A percentile compares a stretch with the other conserved stretches of the same genome.
Evolutionary conservation across 1,140 invertebrate species (phyloP).

Genomic region (Brachystomella parvula): DNA sequence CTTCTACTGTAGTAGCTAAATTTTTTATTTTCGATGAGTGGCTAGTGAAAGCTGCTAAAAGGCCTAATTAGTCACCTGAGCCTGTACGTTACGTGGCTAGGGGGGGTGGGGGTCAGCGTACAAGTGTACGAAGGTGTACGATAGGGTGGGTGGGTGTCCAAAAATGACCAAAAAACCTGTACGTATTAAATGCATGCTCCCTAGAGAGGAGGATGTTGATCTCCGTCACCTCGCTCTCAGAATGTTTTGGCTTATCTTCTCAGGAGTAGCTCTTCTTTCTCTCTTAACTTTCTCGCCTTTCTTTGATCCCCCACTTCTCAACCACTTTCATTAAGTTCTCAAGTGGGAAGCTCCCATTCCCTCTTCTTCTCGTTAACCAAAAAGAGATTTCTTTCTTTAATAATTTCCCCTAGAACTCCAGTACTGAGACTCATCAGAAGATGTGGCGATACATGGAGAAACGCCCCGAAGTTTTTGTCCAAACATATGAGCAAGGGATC

Average conservation of each 20-base stretch:
- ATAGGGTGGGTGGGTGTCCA: neutral
- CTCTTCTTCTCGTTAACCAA: neutral
- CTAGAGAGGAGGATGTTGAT: neutral
- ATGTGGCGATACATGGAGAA: constrained; percentile 96
- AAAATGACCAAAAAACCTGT: neutral
- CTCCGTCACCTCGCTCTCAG: neutral
- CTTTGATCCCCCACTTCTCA: no score
- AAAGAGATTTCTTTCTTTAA: constrained; percentile 2
- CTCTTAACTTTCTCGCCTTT: no score
- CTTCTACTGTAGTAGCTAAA: no score
- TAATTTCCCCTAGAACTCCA: constrained; percentile 64
- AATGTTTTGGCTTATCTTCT: no score
- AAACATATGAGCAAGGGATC: constrained; percentile 80
- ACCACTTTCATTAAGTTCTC: neutral
- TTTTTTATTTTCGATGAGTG: no score
- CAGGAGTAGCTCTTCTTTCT: no score
- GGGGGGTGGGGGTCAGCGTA: no score
- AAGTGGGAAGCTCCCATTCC: neutral
- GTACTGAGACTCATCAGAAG: constrained; percentile 89
- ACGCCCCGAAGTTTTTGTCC: constrained; percentile 72
- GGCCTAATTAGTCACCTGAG: no score
- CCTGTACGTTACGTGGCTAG: no score
- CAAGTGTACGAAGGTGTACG: no score
- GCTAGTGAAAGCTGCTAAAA: no score
- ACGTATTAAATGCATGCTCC: no score